A percentile compares a stretch with the other conserved stretches of the same genome.
phyloP scores from a whole-genome alignment of 2,113 vertebrate species.

The Callocephalon fimbriatum region DNA sequence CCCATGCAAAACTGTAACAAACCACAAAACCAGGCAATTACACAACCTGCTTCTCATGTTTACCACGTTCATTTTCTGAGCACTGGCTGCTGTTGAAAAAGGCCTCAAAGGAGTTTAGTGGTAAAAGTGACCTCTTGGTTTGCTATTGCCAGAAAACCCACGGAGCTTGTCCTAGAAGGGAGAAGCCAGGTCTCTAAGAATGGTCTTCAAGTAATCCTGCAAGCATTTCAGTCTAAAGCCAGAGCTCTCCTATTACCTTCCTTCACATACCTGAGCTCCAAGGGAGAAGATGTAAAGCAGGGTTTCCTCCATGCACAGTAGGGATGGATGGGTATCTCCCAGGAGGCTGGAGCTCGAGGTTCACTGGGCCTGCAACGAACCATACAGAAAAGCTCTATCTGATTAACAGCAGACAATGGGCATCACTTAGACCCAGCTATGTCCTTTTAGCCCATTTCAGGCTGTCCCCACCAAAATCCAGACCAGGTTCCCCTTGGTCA shows the following conservation, averaged over 20 bases:
- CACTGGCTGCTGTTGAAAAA: neutral
- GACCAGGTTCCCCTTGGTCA: neutral
- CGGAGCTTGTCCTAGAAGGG: neutral
- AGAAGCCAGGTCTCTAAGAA: neutral
- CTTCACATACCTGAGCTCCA: neutral
- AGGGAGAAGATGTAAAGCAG: neutral
- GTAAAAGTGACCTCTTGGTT: neutral
- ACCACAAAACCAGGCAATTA: slow-evolving; percentile 36
- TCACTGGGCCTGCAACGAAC: neutral
- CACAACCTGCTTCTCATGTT: neutral
- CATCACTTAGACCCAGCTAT: neutral
- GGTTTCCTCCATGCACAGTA: neutral
- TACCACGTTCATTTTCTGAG: neutral
- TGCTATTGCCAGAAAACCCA: neutral
- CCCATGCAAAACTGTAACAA: neutral
- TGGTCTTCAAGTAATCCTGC: neutral
- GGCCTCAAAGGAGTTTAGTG: neutral
- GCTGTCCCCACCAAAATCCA: neutral
- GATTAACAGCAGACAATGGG: neutral
- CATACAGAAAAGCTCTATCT: neutral
- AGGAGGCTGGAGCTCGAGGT: neutral
- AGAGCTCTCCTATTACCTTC: neutral
- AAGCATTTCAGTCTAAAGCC: neutral
- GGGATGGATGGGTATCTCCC: neutral
- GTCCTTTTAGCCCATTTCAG: neutral